Evolutionary conservation across 2,888 invertebrate genomes (phyloP).

Genomic region (Heteromyza rotundicornis): DNA sequence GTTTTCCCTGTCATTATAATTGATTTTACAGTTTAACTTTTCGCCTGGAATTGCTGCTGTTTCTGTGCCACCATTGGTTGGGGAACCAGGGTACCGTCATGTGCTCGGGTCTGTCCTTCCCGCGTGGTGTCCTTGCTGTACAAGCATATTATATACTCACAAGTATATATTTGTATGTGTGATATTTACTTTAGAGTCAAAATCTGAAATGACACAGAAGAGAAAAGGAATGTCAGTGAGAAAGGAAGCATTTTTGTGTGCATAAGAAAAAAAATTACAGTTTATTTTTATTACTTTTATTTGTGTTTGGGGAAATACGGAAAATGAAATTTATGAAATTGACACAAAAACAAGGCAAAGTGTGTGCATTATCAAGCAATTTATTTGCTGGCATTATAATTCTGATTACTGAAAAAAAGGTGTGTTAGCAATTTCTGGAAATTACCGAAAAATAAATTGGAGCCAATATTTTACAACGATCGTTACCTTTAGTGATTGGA

Average conservation of each 20-base stretch:
- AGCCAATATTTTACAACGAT: too few relatives aligned
- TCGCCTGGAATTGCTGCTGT: conserved; percentile 19
- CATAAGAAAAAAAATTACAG: background rate
- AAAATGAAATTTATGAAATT: conserved; percentile 12
- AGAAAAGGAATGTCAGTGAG: background rate
- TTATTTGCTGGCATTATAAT: conserved; percentile 17
- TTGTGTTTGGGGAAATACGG: conserved; percentile 16
- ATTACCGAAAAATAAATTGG: too few relatives aligned
- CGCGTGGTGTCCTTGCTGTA: background rate
- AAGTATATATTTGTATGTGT: too few relatives aligned
- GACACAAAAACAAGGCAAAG: conserved; percentile 12
- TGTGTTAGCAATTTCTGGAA: too few relatives aligned
- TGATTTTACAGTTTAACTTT: conserved; percentile 33
- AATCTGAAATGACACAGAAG: background rate
- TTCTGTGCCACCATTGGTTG: background rate
- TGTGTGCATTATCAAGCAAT: conserved; percentile 23
- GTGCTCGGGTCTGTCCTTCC: background rate
- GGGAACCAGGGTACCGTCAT: background rate
- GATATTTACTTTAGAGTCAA: background rate
- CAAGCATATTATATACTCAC: too few relatives aligned
- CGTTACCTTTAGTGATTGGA: too few relatives aligned
- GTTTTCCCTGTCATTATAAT: conserved; percentile 29
- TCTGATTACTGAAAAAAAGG: conserved; percentile 14
- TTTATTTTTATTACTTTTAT: conserved; percentile 16
- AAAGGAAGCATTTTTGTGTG: background rate